phyloP scores from a whole-genome alignment of 2,888 invertebrate species.

The Drosophila antonietae region DNA sequence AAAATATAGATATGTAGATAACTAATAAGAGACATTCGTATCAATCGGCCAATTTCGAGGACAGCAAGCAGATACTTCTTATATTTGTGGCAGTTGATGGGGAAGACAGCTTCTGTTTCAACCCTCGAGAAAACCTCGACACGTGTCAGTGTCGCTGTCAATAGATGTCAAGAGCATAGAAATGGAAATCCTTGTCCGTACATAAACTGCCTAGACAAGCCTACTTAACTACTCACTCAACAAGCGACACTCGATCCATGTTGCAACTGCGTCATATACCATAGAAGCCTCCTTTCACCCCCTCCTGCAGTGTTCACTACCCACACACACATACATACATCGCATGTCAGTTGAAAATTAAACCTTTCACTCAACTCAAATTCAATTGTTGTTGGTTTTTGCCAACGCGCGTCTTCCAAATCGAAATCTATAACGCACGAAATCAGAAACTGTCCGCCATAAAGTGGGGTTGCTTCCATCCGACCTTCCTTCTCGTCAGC shows the following conservation, averaged over 20 bases:
- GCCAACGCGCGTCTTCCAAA: constrained; percentile 43
- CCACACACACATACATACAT: constrained; percentile 19
- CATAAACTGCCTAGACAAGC: constrained; percentile 66
- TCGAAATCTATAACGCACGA: constrained; percentile 68
- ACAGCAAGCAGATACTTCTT: constrained; percentile 37
- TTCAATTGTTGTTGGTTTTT: constrained; percentile 55
- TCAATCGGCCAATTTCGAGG: constrained; percentile 50
- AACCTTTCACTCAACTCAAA: constrained; percentile 74
- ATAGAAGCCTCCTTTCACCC: neutral
- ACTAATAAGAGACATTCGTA: constrained; percentile 17
- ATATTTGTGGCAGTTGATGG: neutral
- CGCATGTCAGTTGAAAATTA: constrained; percentile 72
- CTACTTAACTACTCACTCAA: constrained; percentile 69
- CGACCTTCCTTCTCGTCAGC: neutral
- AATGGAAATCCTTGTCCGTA: constrained; percentile 65
- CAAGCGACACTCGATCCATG: constrained; percentile 55
- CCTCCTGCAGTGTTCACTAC: neutral
- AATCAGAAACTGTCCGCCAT: constrained; percentile 61
- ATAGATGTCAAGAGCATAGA: constrained; percentile 66
- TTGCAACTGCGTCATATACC: constrained; percentile 47
- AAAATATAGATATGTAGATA: constrained; percentile 21
- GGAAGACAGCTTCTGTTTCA: constrained; percentile 23
- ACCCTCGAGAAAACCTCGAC: constrained; percentile 60
- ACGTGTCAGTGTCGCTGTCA: constrained; percentile 78
- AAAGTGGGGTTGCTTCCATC: constrained; percentile 13